Percentiles rank a stretch among this genome's conserved stretches.
These are phyloP conservation scores for Sylvilagus bachmani DNA, from an alignment of 2,113 vertebrate species.

Conservation along the genomic window DNA sequence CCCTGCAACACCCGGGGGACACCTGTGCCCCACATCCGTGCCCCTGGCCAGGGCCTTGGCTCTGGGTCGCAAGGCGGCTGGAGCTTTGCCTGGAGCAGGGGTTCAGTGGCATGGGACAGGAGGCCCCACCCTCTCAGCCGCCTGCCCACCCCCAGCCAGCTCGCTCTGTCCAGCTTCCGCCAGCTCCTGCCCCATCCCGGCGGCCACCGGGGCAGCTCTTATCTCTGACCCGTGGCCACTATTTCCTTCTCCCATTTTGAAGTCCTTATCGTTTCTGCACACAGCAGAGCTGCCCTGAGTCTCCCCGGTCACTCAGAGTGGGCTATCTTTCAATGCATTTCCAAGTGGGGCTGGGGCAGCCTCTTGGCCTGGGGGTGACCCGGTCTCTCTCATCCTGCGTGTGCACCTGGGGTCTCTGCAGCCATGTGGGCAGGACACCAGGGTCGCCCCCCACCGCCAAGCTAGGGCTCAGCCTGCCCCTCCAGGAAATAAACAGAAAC, in stretches of 20 bases:
- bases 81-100: no score
- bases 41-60: no score
- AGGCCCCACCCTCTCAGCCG: no score
- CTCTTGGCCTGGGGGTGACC: neutral
- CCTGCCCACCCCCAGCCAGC: neutral
- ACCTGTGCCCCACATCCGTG: fast-evolving
- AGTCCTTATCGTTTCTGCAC: neutral
- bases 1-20: fast-evolving
- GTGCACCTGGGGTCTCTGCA: fast-evolving
- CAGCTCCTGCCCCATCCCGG: fast-evolving
- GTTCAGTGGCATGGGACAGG: no score
- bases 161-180: neutral
- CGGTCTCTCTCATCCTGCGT: fast-evolving
- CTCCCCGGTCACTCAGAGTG: fast-evolving
- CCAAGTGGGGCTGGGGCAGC: neutral
- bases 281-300: neutral
- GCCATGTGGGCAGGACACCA: no score
- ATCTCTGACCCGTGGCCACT: fast-evolving
- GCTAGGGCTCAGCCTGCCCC: fast-evolving
- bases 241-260: neutral
- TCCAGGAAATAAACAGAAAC: neutral
- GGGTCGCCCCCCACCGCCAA: no score
- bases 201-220: fast-evolving
- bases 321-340: neutral
- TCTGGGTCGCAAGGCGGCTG: no score